Base-by-base conservation (phyloP, 2,797 vertebrate species). In the Neosilurus mollespiculum region DNA sequence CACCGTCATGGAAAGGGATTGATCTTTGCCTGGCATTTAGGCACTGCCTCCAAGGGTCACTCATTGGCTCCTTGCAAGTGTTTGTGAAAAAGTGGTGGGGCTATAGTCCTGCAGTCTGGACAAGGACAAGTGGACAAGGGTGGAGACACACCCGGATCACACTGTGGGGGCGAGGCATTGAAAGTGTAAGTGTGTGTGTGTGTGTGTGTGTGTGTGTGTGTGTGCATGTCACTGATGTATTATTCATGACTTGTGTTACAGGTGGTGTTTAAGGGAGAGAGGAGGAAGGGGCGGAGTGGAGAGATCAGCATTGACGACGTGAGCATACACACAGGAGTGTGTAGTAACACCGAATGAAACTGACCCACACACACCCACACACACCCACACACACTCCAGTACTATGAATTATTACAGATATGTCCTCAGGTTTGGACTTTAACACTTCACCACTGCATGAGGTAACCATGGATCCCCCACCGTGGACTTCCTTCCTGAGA, bases 81-180 rank as follows among this genome's bases (percentile, higher is more conserved):
- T 96, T 96, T 3, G 85, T 95, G 75, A 93, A 92, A 87, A 95
- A 87, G 58, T 93, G 89, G 0, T 91, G 90, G 0, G 88, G 88
- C 72, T 93, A 93, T 0, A 94, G 95, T 80, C 91, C 94, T 0
- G 95, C 96, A 15, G 82, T 98, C 0, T 99, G 97, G 97, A 95
- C 94, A 75, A 92, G 96, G 75, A 96, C 94, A 0, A 93, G 95
- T 0, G 96, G 96, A 78, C 94, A 93, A 0, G 95, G 95, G 65
- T 99, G 97, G 97, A 96, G 95, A 90, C 93, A 93, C 30, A 96
- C 96, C 0, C 94, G 94, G 75, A 90, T 98, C 82, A 96, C 94
- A 12, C 53, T 98, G 87, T 90, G 37, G 51, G 95, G 92, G 9
- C 71, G 64, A 0, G 93, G 93, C 80, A 70, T 96, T 87, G 94